Evolutionary conservation across 2,888 invertebrate species (phyloP).

Genomic region (Steinernema carpocapsae): DNA sequence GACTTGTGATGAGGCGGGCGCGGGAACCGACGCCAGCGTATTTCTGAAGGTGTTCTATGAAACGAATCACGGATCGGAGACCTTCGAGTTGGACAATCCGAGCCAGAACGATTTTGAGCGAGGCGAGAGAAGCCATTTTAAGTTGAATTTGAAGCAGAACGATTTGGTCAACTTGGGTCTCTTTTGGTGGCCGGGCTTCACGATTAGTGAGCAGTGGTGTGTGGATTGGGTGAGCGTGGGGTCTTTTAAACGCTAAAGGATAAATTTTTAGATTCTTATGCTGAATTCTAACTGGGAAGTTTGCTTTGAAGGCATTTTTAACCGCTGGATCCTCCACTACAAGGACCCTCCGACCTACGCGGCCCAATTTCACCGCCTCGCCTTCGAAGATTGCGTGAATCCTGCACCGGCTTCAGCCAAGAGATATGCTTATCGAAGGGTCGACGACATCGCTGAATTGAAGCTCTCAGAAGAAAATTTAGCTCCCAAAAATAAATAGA

Average conservation of each 20-base stretch:
- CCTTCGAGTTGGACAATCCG: conserved; percentile 53
- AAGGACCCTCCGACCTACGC: conserved; percentile 61
- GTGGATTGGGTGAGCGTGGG: conserved; percentile 52
- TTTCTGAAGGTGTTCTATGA: conserved; percentile 58
- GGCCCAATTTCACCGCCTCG: conserved; percentile 49
- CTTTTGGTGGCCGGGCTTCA: conserved; percentile 61
- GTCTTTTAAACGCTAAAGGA: too few species aligned
- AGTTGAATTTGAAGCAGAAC: conserved; percentile 53
- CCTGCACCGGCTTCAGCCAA: conserved; percentile 46
- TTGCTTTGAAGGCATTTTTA: conserved; percentile 56
- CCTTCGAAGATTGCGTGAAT: conserved; percentile 52
- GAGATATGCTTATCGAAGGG: conserved; percentile 48
- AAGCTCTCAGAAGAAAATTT: not conserved
- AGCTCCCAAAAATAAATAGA: not conserved
- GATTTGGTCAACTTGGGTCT: conserved; percentile 58
- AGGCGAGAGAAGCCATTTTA: conserved; percentile 56
- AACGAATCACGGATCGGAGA: conserved; percentile 53
- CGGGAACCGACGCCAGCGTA: conserved; percentile 60
- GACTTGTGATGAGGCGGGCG: conserved; percentile 54
- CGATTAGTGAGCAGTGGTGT: conserved; percentile 54
- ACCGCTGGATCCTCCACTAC: conserved; percentile 59
- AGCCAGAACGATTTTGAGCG: conserved; percentile 59
- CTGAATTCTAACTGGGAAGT: conserved; percentile 51
- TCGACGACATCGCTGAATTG: conserved; percentile 41
- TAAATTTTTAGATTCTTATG: conserved; percentile 48